These are phyloP conservation scores for Centropyge bicolor DNA, from an alignment of 2,797 vertebrate species.

Conservation along the genomic window DNA sequence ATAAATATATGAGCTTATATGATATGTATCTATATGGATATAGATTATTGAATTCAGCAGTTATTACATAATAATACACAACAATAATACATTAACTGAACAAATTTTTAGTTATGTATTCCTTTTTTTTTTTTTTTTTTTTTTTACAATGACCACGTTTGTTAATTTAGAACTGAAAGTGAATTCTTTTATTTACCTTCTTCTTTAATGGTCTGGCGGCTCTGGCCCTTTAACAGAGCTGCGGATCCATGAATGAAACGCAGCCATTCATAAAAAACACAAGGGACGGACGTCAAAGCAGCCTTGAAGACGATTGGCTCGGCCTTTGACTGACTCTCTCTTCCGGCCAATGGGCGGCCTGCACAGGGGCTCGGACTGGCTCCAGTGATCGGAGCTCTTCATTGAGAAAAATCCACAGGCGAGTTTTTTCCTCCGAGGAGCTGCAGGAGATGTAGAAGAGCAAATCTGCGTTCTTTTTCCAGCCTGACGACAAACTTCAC, in stretches of 20 bases:
- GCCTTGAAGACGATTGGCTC: conserved; percentile 70
- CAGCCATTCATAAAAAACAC: conserved; percentile 87
- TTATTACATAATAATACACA: background rate
- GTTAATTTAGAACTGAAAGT: background rate
- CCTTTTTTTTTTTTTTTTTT: background rate
- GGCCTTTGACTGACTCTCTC: conserved; percentile 43
- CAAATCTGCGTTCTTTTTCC: conserved; percentile 25
- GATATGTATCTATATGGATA: too few species aligned
- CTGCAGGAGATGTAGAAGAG: conserved; percentile 66
- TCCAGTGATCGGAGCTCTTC: conserved; percentile 62
- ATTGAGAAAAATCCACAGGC: conserved; percentile 84
- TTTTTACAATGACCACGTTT: background rate
- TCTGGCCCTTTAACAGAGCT: conserved; percentile 79
- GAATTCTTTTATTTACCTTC: too few species aligned
- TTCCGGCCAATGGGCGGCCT: conserved; percentile 69
- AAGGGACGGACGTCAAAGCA: conserved; percentile 38
- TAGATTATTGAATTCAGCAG: background rate
- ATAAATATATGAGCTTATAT: too few species aligned
- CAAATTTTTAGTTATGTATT: background rate
- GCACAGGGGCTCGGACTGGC: background rate
- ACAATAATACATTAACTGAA: background rate
- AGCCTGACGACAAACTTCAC: conserved; percentile 50
- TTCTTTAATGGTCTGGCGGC: background rate
- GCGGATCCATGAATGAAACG: conserved; percentile 84
- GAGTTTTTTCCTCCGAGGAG: conserved; percentile 61